phyloP scores from a whole-genome alignment of 2,797 vertebrate genomes.

The Hydrophis major region DNA sequence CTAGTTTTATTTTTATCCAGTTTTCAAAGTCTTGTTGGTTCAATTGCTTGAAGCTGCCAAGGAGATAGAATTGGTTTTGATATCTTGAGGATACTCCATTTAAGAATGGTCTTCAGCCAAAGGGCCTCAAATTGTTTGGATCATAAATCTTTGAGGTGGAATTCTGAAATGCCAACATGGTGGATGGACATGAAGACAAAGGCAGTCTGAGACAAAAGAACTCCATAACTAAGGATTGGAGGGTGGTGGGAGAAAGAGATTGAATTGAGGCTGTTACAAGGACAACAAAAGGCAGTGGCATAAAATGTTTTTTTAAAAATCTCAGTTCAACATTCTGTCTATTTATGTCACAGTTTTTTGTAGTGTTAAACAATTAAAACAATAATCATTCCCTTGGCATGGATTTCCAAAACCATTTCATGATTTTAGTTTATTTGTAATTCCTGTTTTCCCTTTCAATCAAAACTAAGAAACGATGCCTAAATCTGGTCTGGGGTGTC shows the following conservation, averaged over 20 bases:
- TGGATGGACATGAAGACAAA: background rate
- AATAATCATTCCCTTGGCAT: slow-evolving; percentile 28
- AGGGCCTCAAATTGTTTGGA: background rate
- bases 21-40: background rate
- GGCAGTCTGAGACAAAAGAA: background rate
- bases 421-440: slow-evolving; percentile 33
- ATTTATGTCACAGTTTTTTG: slow-evolving; percentile 30
- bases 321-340: slow-evolving; percentile 20
- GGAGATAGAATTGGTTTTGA: background rate
- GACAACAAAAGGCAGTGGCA: background rate
- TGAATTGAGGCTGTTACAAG: background rate
- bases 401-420: slow-evolving; percentile 37
- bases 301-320: background rate
- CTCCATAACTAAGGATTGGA: background rate
- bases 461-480: background rate
- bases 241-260: background rate
- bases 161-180: background rate
- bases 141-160: background rate
- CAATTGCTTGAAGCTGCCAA: background rate
- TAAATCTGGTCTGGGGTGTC: background rate
- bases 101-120: background rate
- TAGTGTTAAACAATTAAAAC: slow-evolving; percentile 28
- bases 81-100: background rate
- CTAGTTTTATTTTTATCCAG: background rate
- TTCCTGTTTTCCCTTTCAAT: slow-evolving; percentile 42